Evolutionary conservation across 2,797 vertebrate species (phyloP).

Genomic region (Salarias fasciatus): DNA sequence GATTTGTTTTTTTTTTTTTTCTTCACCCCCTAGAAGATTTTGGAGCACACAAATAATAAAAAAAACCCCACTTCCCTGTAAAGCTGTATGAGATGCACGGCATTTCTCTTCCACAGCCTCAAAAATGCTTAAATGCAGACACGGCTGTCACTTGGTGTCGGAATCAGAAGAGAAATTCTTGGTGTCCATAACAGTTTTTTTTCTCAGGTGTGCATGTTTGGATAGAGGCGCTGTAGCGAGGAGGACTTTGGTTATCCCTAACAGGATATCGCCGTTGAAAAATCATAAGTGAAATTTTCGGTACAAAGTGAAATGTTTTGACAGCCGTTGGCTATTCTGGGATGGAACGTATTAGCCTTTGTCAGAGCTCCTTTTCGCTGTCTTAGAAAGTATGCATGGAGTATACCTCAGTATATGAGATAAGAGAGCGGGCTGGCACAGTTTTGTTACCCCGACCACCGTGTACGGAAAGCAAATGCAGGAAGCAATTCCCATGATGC

Average conservation of each 20-base stretch:
- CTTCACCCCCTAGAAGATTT: conserved; percentile 36
- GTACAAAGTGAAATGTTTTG: conserved; percentile 5
- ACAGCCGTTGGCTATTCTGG: not conserved
- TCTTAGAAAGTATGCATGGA: too few relatives aligned
- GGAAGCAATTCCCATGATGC: too few relatives aligned
- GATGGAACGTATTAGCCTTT: too few relatives aligned
- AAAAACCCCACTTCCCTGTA: conserved; percentile 1
- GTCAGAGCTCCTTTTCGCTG: too few relatives aligned
- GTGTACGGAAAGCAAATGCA: too few relatives aligned
- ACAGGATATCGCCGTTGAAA: not conserved
- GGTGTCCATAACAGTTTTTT: conserved; percentile 8
- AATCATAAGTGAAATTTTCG: not conserved
- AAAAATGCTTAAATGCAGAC: conserved; percentile 29
- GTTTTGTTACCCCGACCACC: too few relatives aligned
- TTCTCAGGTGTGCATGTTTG: conserved; percentile 13
- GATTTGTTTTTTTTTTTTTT: conserved; percentile 30
- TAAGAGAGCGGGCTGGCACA: too few relatives aligned
- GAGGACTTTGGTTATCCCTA: not conserved
- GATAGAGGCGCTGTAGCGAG: not conserved
- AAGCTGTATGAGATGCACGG: conserved; percentile 23
- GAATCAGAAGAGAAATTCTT: conserved; percentile 2
- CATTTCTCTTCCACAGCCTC: conserved; percentile 9
- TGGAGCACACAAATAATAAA: not conserved
- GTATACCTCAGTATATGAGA: too few relatives aligned
- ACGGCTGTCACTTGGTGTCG: conserved; percentile 42